Base-by-base conservation (phyloP, 2,888 invertebrate genomes). In the Sturmia bella region DNA sequence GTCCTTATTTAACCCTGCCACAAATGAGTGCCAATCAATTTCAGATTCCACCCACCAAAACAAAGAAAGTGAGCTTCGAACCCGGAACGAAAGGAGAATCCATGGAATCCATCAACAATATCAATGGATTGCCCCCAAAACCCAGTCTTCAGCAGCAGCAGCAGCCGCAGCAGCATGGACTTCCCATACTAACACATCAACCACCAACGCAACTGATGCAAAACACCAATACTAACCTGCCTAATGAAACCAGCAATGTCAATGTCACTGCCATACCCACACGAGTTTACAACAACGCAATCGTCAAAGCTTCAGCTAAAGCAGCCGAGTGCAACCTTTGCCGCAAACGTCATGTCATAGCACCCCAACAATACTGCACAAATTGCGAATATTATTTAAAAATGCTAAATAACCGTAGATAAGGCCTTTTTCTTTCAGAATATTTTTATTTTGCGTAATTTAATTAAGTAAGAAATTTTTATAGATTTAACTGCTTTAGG, bases 301-400 rank as follows among this genome's bases (percentile, higher is more conserved):
- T 91, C 61, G 90, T 91, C 2, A 91, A 91, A 85, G 91, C 90
- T 77, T 91, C 91, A 19, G 91, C 91, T 19, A 92, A 94, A 86
- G 94, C 94, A 77, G 92, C 93, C 11, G 94, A 94, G 78, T 98
- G 98, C 90, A 95, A 96, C 91, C 92, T 98, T 86, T 98, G 98
- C 91, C 93, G 96, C 76, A 97, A 97, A 89, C 96, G 96, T 88
- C 93, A 94, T 83, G 95, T 97, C 17, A 93, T 93, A 61, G 93
- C 95, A 15, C 95, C 96, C 13, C 94, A 95, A 41, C 93, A 95
- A 85, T 98, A 97, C 89, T 98, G 98, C 91, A 93, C 94, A 63
- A 97, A 98, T 91, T 98, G 98, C 91, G 96, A 97, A 89, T 97
- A 96, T 91, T 98, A 98, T 89, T 95, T 98, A 95, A 96, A 96